These are phyloP conservation scores for Papilio demoleus DNA, from an alignment of 2,888 invertebrate species.

Conservation along the genomic window DNA sequence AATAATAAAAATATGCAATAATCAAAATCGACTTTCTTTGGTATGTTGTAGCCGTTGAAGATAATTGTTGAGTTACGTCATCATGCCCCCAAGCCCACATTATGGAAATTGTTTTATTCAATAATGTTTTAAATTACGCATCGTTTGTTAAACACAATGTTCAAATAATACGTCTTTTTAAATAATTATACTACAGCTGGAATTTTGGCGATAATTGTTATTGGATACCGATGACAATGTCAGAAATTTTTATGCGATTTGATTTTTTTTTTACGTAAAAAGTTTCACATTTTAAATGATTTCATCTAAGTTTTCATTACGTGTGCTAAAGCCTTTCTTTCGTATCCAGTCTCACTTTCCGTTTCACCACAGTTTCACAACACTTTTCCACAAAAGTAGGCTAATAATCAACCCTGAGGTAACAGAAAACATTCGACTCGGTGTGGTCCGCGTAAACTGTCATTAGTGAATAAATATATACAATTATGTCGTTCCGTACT, in stretches of 20 bases:
- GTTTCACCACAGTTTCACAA: conserved; percentile 23
- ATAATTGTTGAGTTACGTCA: background rate
- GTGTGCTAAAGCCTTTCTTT: too few relatives aligned
- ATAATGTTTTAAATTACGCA: conserved; percentile 1
- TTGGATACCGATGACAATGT: background rate
- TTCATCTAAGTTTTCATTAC: too few relatives aligned
- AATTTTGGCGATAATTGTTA: too few relatives aligned
- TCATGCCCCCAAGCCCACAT: background rate
- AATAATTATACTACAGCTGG: background rate
- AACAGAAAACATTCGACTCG: conserved; percentile 18
- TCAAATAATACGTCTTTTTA: background rate
- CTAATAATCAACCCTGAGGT: conserved; percentile 27
- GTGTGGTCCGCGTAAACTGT: conserved; percentile 36
- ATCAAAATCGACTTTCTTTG: too few relatives aligned
- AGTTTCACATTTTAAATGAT: too few relatives aligned
- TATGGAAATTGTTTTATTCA: conserved; percentile 8
- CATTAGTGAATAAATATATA: conserved; percentile 25
- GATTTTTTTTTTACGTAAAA: background rate
- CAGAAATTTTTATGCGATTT: background rate
- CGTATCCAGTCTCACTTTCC: background rate
- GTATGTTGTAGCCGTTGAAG: background rate
- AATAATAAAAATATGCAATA: too few relatives aligned
- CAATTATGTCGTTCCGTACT: conserved; percentile 26
- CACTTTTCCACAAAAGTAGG: conserved; percentile 28
- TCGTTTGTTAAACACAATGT: background rate